A percentile compares a stretch with the other conserved stretches of the same genome.
phyloP scores from a whole-genome alignment of 2,888 invertebrate species.

The Scaptomyza polygonia region DNA sequence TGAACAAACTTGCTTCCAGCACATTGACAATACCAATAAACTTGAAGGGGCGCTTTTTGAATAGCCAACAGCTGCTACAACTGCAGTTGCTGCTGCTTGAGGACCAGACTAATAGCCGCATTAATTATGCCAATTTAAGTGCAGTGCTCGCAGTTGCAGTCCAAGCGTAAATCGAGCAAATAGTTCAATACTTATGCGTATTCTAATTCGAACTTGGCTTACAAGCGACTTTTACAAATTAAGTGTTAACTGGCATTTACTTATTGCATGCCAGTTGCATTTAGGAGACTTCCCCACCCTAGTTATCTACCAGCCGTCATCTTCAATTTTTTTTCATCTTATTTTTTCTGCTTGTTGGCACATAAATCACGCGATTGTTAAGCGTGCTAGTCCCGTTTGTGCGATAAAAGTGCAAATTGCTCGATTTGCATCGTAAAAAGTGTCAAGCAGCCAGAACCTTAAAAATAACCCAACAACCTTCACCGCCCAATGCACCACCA shows the following conservation, averaged over 20 bases:
- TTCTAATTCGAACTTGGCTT: slow-evolving; percentile 69
- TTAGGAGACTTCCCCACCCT: neutral
- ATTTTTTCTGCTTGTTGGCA: slow-evolving; percentile 1
- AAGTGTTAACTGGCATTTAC: slow-evolving; percentile 77
- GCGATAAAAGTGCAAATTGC: slow-evolving; percentile 79
- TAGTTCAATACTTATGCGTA: slow-evolving; percentile 44
- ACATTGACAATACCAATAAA: slow-evolving; percentile 79
- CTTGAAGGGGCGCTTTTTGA: slow-evolving; percentile 39
- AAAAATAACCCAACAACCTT: neutral
- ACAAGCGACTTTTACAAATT: slow-evolving; percentile 73
- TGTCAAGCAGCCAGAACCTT: slow-evolving; percentile 29
- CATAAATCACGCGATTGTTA: slow-evolving; percentile 72
- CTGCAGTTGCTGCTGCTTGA: slow-evolving; percentile 32
- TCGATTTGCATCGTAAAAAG: slow-evolving; percentile 78
- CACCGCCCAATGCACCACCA: neutral
- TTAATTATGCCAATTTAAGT: slow-evolving; percentile 72
- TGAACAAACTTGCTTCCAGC: slow-evolving; percentile 80
- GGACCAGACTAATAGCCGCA: slow-evolving; percentile 57
- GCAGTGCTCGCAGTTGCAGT: slow-evolving; percentile 7
- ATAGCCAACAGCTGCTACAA: slow-evolving; percentile 30
- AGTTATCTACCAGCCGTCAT: neutral
- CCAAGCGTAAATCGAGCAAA: slow-evolving; percentile 8
- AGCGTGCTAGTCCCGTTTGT: slow-evolving; percentile 62
- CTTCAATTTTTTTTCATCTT: neutral
- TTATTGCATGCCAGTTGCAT: slow-evolving; percentile 43